Evolutionary conservation across 2,113 vertebrate genomes (phyloP), one percentile per base, ranked within the genome.

Genomic region (Percina caprodes): DNA sequence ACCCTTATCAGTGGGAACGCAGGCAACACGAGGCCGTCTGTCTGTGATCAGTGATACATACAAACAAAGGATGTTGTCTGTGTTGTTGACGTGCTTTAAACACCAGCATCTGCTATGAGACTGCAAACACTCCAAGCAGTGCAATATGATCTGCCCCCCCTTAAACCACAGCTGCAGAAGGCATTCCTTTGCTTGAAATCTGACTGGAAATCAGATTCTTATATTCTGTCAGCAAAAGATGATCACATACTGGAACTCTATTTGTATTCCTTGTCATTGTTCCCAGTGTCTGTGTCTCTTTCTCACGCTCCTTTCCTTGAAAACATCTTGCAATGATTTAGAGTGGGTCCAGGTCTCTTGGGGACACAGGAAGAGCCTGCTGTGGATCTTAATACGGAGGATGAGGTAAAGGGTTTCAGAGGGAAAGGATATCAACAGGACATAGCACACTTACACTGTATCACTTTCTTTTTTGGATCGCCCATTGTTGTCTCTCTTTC

Each of bases 401-500:
- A 51, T 90, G 88, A 88, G 82, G 86, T 83, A 79, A 88, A 83
- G 74, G 55, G 8, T 72, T 60, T 69, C 81, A 68, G 70, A 65
- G 68, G 79, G 85, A 82, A 74, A 66, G 79, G 79, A 85, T 75
- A 85, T 91, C 87, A 91, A 86, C 87, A 85, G 79, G 88, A 93
- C 74, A 55, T 24, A 51, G 60, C 74, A 51, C 73, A 45, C 54
- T 61, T 13, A 45, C 51, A 39, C 72, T 48, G 18, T 86, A 75
- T 74, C 79, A 85, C 87, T 88, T 79, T 89, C 76, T 84, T 74
- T 69, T 62, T 80, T 77, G 45, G 63, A 63, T 69, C 30, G 23
- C 65, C 76, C 74, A 42, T 81, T 82, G 83, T 82, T 74, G 35
- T 66, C 67, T 33, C 33, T 74, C 71, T 80, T 69, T 86, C 66